These are phyloP conservation scores for Arenicola marina DNA, from an alignment of 2,888 invertebrate genomes.

Conservation along the genomic window DNA sequence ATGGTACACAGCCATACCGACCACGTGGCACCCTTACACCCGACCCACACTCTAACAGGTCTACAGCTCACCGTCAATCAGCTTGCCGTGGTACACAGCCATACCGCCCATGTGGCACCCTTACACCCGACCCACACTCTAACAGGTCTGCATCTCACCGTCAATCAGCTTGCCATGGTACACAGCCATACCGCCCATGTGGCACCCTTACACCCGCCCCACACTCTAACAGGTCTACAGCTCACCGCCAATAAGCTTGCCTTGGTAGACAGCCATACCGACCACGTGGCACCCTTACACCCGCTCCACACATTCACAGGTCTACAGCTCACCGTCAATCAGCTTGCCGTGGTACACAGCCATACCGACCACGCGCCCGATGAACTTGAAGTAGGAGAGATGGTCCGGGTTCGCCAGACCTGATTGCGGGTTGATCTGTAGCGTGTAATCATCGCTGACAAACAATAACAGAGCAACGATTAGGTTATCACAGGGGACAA, in stretches of 20 bases:
- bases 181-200: too few relatives aligned
- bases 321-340: slow-evolving; percentile 86
- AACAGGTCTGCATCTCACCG: too few relatives aligned
- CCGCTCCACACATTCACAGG: background rate
- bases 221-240: too few relatives aligned
- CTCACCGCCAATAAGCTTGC: slow-evolving; percentile 91
- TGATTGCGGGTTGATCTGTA: slow-evolving; percentile 98
- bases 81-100: slow-evolving; percentile 98
- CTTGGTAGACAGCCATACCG: slow-evolving; percentile 99
- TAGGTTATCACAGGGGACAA: too few relatives aligned
- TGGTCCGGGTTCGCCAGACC: slow-evolving; percentile 98
- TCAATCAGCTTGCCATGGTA: too few relatives aligned
- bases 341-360: slow-evolving; percentile 98
- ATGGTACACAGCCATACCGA: too few relatives aligned
- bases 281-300: slow-evolving; percentile 76
- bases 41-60: too few relatives aligned
- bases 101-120: slow-evolving; percentile 99
- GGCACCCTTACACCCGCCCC: too few relatives aligned
- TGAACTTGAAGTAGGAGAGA: slow-evolving; percentile 96
- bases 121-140: too few relatives aligned
- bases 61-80: slow-evolving; percentile 83
- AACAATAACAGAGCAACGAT: too few relatives aligned
- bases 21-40: too few relatives aligned
- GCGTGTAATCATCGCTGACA: slow-evolving; percentile 93
- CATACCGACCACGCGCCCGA: slow-evolving; percentile 97